A percentile compares a stretch with the other conserved stretches of the same genome.
These are phyloP conservation scores for Pterostichus madidus DNA, from an alignment of 2,888 invertebrate genomes.

Conservation along the genomic window DNA sequence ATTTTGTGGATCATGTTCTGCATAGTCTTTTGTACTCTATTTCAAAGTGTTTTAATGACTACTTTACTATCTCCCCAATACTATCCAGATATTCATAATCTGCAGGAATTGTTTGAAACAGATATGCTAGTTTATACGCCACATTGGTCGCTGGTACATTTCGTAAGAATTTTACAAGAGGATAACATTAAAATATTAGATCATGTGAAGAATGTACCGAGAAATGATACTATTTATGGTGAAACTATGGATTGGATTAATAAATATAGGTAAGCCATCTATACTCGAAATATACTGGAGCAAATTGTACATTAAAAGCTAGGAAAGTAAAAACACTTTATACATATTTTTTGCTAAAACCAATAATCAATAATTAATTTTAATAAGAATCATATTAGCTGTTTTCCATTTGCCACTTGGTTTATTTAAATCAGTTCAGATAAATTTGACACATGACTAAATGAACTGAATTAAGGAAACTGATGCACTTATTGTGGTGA, in stretches of 20 bases:
- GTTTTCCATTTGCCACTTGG: too few species aligned
- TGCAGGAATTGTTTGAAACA: conserved; percentile 57
- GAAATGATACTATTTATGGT: conserved; percentile 37
- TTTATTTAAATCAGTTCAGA: too few species aligned
- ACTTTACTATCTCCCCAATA: conserved; percentile 55
- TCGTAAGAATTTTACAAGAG: conserved; percentile 14
- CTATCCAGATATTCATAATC: conserved; percentile 55
- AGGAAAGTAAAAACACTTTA: too few species aligned
- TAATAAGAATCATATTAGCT: too few species aligned
- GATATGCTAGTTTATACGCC: conserved; percentile 40
- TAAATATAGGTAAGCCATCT: conserved; percentile 42
- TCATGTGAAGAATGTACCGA: conserved; percentile 45
- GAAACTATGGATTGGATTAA: conserved; percentile 60
- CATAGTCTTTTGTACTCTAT: conserved; percentile 58
- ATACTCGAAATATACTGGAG: not conserved
- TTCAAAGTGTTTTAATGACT: conserved; percentile 54
- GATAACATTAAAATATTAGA: conserved; percentile 35
- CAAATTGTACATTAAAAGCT: too few species aligned
- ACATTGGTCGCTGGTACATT: conserved; percentile 31
- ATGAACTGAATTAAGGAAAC: too few species aligned
- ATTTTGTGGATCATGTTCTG: conserved; percentile 58
- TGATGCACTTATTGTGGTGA: too few species aligned
- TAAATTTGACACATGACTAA: too few species aligned
- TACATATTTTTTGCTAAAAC: too few species aligned
- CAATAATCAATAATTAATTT: too few species aligned